Percentiles rank a stretch among this genome's conserved stretches.
phyloP scores from a whole-genome alignment of 1,140 invertebrate genomes.

The Tetragonula clypearis region DNA sequence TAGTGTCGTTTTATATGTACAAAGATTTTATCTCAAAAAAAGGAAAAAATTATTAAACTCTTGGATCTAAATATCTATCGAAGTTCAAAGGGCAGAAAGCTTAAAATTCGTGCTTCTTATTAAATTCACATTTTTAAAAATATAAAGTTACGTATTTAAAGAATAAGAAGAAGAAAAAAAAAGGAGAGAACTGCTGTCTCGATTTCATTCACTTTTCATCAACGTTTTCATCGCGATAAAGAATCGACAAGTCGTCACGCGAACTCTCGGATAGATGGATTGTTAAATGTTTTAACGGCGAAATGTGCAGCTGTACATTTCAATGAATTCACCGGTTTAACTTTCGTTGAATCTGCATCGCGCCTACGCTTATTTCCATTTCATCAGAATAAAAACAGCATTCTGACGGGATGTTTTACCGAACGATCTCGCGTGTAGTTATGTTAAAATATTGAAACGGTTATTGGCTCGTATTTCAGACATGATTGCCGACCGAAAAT shows the following conservation, averaged over 20 bases:
- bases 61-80: no score
- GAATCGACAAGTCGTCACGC: conserved; percentile 25
- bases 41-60: neutral
- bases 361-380: conserved; percentile 23
- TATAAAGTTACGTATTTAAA: neutral
- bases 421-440: neutral
- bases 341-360: conserved; percentile 31
- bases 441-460: conserved; percentile 1
- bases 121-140: no score
- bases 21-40: no score
- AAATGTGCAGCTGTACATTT: conserved; percentile 4
- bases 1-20: no score
- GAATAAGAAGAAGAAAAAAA: neutral
- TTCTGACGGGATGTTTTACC: neutral
- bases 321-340: conserved; percentile 26
- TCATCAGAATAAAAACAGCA: conserved; percentile 16
- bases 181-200: neutral
- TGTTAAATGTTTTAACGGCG: conserved; percentile 25
- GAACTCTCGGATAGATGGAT: neutral
- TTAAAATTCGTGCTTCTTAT: neutral
- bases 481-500: neutral
- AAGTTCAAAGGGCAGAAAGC: neutral
- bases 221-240: neutral
- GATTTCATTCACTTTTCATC: neutral
- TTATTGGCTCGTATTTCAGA: conserved; percentile 16